Conservation (phyloP, 2,113 vertebrate genomes). For the Prionailurus viverrinus region DNA sequence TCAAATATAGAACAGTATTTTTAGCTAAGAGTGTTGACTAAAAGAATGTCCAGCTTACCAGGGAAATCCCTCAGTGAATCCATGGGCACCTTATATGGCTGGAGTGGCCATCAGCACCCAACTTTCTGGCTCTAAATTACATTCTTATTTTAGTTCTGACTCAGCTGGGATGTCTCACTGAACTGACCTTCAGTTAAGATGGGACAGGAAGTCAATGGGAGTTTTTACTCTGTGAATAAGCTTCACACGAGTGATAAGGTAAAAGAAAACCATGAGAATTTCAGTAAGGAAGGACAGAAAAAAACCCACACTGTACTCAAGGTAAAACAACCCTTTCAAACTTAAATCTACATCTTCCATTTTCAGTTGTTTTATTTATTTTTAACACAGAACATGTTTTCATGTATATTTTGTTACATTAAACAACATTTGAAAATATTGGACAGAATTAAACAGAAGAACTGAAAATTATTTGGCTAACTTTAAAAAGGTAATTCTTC, state of each 20-base stretch:
- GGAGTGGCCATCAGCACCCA: constrained; percentile 55
- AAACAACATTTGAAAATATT: not conserved
- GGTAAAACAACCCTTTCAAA: constrained; percentile 10
- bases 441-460: not conserved
- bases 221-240: constrained; percentile 35
- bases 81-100: constrained; percentile 79
- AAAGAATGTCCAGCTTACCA: constrained; percentile 56
- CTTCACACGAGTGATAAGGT: not conserved
- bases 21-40: constrained; percentile 78
- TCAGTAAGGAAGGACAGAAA: not conserved
- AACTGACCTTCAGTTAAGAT: constrained; percentile 74
- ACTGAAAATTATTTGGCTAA: not conserved
- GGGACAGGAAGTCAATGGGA: constrained; percentile 37
- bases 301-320: not conserved
- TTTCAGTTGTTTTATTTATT: not conserved
- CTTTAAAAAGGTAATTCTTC: not conserved
- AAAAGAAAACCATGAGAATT: constrained; percentile 38
- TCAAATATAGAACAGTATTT: constrained; percentile 64
- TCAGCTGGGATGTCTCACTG: constrained; percentile 58
- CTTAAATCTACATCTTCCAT: not conserved
- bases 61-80: constrained; percentile 49
- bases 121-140: constrained; percentile 65
- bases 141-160: constrained; percentile 84
- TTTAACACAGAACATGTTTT: not conserved
- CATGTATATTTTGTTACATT: not conserved